These are phyloP conservation scores for Misgurnus mizolepis DNA, from an alignment of 2,113 vertebrate genomes.

Conservation along the genomic window DNA sequence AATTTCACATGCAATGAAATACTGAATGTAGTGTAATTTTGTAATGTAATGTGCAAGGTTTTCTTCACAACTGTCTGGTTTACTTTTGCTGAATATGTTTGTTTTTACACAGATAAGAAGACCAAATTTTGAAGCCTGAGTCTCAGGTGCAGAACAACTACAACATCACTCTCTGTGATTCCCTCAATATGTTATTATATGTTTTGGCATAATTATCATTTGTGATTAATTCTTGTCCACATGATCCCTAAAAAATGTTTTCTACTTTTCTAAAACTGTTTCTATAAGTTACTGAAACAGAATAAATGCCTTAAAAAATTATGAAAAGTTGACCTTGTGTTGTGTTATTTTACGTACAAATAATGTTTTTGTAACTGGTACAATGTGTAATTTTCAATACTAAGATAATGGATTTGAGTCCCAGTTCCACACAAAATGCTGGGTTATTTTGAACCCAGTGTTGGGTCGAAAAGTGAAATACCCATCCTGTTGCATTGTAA, in stretches of 20 bases:
- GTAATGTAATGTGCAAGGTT: too few species aligned
- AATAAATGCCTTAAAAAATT: constrained; percentile 32
- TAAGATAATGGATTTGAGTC: not conserved
- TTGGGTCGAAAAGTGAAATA: too few species aligned
- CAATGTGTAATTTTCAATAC: too few species aligned
- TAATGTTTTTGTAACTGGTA: too few species aligned
- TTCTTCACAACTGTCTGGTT: not conserved
- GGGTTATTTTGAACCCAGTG: too few species aligned
- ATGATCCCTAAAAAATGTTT: constrained; percentile 32
- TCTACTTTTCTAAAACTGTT: constrained; percentile 40
- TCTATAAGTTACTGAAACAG: not conserved
- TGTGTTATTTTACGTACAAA: not conserved
- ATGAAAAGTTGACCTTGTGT: not conserved
- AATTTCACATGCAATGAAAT: too few species aligned
- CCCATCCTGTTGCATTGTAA: too few species aligned
- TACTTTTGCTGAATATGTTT: not conserved
- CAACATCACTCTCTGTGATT: not conserved
- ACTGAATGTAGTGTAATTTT: too few species aligned
- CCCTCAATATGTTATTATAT: constrained; percentile 23
- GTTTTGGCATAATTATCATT: constrained; percentile 10
- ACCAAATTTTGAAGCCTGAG: not conserved
- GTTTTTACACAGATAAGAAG: constrained; percentile 35
- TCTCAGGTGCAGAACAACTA: constrained; percentile 17
- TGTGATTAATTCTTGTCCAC: constrained; percentile 8
- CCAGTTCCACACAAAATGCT: too few species aligned